Percentiles rank a stretch among this genome's conserved stretches.
Conservation (phyloP, 2,888 invertebrate species). For the Bombyx huttoni region DNA sequence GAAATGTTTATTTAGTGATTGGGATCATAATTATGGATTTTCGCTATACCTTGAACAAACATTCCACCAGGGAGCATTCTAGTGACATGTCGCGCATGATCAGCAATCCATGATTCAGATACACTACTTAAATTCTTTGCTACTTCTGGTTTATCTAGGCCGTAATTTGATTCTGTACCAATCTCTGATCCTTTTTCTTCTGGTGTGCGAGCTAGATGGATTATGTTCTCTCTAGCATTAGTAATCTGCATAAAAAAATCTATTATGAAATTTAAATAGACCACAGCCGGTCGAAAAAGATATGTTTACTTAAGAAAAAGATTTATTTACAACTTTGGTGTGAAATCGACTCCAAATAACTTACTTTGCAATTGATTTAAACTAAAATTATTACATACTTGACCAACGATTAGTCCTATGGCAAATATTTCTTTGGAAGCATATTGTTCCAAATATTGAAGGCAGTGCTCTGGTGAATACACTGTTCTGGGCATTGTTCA, state of each 20-base stretch:
- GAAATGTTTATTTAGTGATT: not conserved
- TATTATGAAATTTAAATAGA: not conserved
- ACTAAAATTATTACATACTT: slow-evolving; percentile 64
- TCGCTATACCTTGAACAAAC: slow-evolving; percentile 78
- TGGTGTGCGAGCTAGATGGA: slow-evolving; percentile 86
- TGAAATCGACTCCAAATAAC: too few relatives aligned
- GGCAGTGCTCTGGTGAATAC: slow-evolving; percentile 77
- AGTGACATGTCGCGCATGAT: slow-evolving; percentile 88
- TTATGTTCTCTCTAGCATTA: slow-evolving; percentile 79
- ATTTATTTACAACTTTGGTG: too few relatives aligned
- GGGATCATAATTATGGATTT: not conserved
- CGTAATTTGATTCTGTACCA: slow-evolving; percentile 36
- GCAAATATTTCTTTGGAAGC: slow-evolving; percentile 75
- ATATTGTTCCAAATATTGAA: slow-evolving; percentile 77
- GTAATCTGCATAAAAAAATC: slow-evolving; percentile 61
- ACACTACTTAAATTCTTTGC: slow-evolving; percentile 69
- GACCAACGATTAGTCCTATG: slow-evolving; percentile 84
- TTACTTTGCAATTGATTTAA: too few relatives aligned
- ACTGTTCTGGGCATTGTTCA: slow-evolving; percentile 77
- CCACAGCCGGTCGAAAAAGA: not conserved
- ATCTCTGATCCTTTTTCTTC: slow-evolving; percentile 54
- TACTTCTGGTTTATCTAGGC: slow-evolving; percentile 37
- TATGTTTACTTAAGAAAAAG: too few relatives aligned
- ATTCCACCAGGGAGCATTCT: slow-evolving; percentile 94
- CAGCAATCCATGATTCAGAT: slow-evolving; percentile 79